Evolutionary conservation across 1,140 invertebrate genomes (phyloP), one percentile per base, ranked within the genome.

Genomic region (Cydia strobilella): DNA sequence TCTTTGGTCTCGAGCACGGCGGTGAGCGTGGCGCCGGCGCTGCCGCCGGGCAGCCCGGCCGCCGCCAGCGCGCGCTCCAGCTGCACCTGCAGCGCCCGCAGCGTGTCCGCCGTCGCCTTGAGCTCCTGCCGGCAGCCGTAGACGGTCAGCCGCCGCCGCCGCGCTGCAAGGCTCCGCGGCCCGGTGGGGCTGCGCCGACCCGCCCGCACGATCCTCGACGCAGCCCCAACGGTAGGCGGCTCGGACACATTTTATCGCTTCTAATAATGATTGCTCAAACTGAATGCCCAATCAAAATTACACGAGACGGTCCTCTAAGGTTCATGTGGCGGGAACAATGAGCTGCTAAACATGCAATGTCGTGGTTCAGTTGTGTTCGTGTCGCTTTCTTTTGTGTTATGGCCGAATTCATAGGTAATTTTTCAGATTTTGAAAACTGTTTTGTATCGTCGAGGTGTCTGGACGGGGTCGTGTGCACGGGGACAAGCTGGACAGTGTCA

Each of bases 1-100:
- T 97, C 96, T 95, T 98, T 96, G 69, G 96, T 96, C 93, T 96
- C 96, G 88, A 97, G 94, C 86, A 97, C 96, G 75, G 96, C 96
- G 74, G 95, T 95, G 86, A 96, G 94, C 76, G 96, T 96, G 91
- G 95, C 95, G 84, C 95, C 95, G 77, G 95, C 94, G 85, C 94
- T 94, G 89, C 94, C 94, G 81, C 93, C 94, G 72, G 94, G 94
- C 82, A 94, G 93, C 78, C 93, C 91, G 76, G 95, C 95, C 80
- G 94, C 95, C 73, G 94, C 94, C 84, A 95, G 94, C 80, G 96
- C 95, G 82, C 95, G 94, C 92, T 96, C 96, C 94, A 96, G 91
- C 93, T 96, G 96, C 85, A 93, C 94, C 94, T 96, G 96, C 87
- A 96, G 95, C 84, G 95, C 95, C 94, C 95, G 96, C 93, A 96